Evolutionary conservation across 1,140 invertebrate genomes (phyloP).

Genomic region (Prorops nasuta): DNA sequence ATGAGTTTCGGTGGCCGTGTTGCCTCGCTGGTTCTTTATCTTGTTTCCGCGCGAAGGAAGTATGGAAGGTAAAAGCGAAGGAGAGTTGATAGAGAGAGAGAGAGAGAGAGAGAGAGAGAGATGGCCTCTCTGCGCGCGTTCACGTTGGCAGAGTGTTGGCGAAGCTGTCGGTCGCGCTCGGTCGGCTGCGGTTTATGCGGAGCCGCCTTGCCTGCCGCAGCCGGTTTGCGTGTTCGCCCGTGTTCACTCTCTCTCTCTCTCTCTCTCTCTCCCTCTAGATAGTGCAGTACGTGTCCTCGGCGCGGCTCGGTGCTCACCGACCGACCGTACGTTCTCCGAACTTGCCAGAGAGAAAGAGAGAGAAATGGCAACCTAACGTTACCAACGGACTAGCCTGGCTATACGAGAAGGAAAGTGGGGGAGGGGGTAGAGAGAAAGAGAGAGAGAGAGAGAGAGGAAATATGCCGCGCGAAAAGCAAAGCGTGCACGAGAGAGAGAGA

Average conservation of each 20-base stretch:
- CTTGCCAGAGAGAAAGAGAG: constrained; percentile 13
- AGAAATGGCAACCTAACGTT: constrained; percentile 7
- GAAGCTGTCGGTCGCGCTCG: constrained; percentile 55
- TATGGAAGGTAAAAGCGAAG: no score
- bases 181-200: constrained; percentile 51
- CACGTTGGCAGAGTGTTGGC: constrained; percentile 56
- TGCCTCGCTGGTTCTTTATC: background rate
- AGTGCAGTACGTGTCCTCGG: constrained; percentile 40
- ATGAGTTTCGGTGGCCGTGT: no score
- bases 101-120: background rate
- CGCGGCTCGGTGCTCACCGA: constrained; percentile 37
- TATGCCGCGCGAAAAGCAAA: background rate
- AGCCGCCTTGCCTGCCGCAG: constrained; percentile 36
- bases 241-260: constrained; percentile 23
- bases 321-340: constrained; percentile 17
- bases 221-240: constrained; percentile 51
- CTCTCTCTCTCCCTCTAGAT: background rate
- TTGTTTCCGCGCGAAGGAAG: constrained; percentile 1
- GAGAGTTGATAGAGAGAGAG: background rate
- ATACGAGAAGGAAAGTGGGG: no score
- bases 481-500: background rate
- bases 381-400: no score
- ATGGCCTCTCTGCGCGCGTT: constrained; percentile 6
- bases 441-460: background rate
- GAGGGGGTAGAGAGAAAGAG: constrained; percentile 5